phyloP scores from a whole-genome alignment of 2,113 vertebrate genomes.

The Lepus americanus region DNA sequence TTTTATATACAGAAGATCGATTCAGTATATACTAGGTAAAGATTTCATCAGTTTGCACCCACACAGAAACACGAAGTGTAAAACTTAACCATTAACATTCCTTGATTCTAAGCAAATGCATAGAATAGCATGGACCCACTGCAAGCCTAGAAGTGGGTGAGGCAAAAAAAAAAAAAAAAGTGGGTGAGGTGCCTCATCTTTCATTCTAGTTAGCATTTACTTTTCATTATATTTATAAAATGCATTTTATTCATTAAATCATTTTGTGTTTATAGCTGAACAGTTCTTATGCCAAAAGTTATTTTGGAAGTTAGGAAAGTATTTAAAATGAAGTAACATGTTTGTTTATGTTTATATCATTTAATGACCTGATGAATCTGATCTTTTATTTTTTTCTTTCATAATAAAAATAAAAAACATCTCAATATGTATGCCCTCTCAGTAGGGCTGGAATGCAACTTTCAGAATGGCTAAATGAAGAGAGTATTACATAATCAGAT shows the following conservation, averaged over 20 bases:
- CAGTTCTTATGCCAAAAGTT: background rate
- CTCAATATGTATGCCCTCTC: background rate
- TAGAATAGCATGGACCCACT: background rate
- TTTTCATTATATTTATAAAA: background rate
- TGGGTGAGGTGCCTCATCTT: background rate
- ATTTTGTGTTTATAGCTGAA: constrained; percentile 27
- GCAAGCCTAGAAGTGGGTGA: background rate
- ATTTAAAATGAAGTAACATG: constrained; percentile 9
- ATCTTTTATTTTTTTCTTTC: background rate
- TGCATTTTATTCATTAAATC: background rate
- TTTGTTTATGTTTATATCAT: background rate
- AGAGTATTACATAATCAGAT: background rate
- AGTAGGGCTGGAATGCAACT: background rate
- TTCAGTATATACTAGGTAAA: too few relatives aligned
- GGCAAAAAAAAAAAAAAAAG: background rate
- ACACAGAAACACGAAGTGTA: too few relatives aligned
- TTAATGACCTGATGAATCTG: constrained; percentile 4
- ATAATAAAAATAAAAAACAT: background rate
- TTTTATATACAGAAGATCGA: too few relatives aligned
- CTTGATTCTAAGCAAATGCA: background rate
- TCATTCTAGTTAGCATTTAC: background rate
- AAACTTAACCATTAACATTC: background rate
- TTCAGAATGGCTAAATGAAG: background rate
- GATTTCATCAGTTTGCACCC: too few relatives aligned
- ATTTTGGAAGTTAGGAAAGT: constrained; percentile 50